Conservation (phyloP, 2,113 vertebrate species). For the Thymallus thymallus region DNA sequence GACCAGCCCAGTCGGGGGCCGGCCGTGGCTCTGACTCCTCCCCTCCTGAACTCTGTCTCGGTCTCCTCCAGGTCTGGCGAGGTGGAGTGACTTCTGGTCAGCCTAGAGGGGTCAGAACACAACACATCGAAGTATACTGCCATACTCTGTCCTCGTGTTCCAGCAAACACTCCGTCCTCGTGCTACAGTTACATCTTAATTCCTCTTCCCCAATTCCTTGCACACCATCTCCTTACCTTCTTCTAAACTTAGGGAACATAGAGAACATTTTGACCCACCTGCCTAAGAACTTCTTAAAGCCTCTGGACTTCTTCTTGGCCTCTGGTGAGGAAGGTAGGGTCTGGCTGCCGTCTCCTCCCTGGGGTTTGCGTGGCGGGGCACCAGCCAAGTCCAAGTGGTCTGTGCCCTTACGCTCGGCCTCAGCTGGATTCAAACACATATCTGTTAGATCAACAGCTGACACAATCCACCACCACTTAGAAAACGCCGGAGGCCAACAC, state of each 20-base stretch:
- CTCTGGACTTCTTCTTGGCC: constrained; percentile 88
- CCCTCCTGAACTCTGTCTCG: constrained; percentile 87
- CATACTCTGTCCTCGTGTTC: too few relatives aligned
- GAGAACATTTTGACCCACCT: constrained; percentile 62
- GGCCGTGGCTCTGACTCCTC: constrained; percentile 90
- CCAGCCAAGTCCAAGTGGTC: constrained; percentile 88
- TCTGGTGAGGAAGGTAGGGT: constrained; percentile 80
- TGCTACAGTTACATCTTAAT: too few relatives aligned
- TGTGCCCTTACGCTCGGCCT: constrained; percentile 79
- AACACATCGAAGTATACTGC: background rate
- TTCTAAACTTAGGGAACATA: background rate
- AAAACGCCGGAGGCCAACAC: background rate
- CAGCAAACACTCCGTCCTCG: too few relatives aligned
- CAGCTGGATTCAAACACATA: constrained; percentile 70
- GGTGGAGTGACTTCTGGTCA: constrained; percentile 92
- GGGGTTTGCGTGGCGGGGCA: constrained; percentile 62
- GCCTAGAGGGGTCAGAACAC: constrained; percentile 61
- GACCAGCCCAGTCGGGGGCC: constrained; percentile 95
- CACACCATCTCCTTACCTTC: too few relatives aligned
- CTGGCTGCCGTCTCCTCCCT: constrained; percentile 58
- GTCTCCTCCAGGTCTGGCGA: constrained; percentile 88
- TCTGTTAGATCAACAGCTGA: background rate
- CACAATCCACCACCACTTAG: background rate
- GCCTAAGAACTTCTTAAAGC: constrained; percentile 91
- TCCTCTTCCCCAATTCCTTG: too few relatives aligned